phyloP scores from a whole-genome alignment of 2,113 vertebrate genomes.

The Osmerus eperlanus region DNA sequence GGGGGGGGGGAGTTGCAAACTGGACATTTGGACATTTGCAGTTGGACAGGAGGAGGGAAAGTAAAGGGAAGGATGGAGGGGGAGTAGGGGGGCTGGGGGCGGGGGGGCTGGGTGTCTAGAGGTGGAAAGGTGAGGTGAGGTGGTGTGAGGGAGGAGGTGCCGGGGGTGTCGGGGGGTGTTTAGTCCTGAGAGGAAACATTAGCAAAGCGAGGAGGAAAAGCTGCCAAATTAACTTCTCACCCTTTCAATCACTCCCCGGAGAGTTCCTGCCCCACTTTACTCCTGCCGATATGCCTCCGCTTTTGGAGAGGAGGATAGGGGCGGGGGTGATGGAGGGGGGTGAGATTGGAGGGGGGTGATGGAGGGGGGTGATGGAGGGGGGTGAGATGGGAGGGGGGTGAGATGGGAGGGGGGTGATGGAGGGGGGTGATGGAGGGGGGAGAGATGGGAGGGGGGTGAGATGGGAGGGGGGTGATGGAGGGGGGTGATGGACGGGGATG shows the following conservation, averaged over 20 bases:
- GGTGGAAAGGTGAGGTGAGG: slow-evolving; percentile 62
- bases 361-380: too few relatives aligned
- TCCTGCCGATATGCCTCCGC: slow-evolving; percentile 80
- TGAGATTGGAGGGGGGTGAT: too few relatives aligned
- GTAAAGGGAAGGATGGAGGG: slow-evolving; percentile 39
- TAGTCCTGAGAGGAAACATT: slow-evolving; percentile 86
- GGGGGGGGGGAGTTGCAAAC: slow-evolving; percentile 62
- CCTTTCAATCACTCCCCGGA: slow-evolving; percentile 99
- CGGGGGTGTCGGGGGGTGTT: slow-evolving; percentile 66
- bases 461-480: too few relatives aligned
- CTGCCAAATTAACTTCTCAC: slow-evolving; percentile 99
- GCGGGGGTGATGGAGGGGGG: too few relatives aligned
- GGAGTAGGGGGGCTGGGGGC: slow-evolving; percentile 16
- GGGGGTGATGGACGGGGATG: too few relatives aligned
- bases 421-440: too few relatives aligned
- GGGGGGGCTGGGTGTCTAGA: slow-evolving; percentile 40
- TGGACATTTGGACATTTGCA: slow-evolving; percentile 46
- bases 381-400: too few relatives aligned
- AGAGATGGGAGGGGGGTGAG: too few relatives aligned
- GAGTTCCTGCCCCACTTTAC: slow-evolving; percentile 90
- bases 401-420: too few relatives aligned
- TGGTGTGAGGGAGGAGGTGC: slow-evolving; percentile 45
- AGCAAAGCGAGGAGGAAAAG: slow-evolving; percentile 96
- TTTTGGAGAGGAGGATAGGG: slow-evolving; percentile 48
- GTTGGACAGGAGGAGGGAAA: slow-evolving; percentile 21